Conservation (phyloP, 2,888 invertebrate species). For the Podotricha telesiphe region DNA sequence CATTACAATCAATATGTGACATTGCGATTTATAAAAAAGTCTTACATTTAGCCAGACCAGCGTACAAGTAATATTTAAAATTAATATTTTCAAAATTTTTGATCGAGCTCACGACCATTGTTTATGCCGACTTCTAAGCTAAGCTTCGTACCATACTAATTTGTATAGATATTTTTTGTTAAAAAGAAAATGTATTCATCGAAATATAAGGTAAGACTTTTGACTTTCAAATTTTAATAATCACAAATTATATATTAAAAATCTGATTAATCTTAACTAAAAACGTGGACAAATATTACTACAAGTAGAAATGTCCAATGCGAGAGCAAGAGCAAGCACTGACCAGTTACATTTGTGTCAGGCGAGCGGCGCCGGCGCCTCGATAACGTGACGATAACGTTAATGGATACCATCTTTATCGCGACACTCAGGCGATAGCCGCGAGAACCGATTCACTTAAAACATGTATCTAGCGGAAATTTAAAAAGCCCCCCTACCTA, state of each 20-base stretch:
- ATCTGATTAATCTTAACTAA: slow-evolving; percentile 27
- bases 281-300: slow-evolving; percentile 23
- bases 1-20: too few species aligned
- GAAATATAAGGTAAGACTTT: too few species aligned
- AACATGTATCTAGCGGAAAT: slow-evolving; percentile 41
- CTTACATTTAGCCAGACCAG: too few species aligned
- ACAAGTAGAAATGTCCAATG: slow-evolving; percentile 48
- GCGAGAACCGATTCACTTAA: slow-evolving; percentile 53
- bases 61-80: too few species aligned
- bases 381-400: slow-evolving; percentile 76
- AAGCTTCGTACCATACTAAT: too few species aligned
- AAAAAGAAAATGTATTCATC: too few species aligned
- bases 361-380: slow-evolving; percentile 74
- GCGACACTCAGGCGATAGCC: slow-evolving; percentile 59
- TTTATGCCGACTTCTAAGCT: too few species aligned
- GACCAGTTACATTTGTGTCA: slow-evolving; percentile 62
- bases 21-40: too few species aligned
- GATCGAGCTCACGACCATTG: too few species aligned
- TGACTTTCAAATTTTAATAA: not conserved
- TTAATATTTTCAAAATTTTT: too few species aligned
- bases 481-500: slow-evolving; percentile 42
- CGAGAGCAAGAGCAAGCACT: slow-evolving; percentile 62
- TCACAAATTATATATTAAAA: not conserved
- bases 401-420: slow-evolving; percentile 79
- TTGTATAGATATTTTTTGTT: too few species aligned